Conservation (phyloP, 2,113 vertebrate genomes). For the Elephas maximus region DNA sequence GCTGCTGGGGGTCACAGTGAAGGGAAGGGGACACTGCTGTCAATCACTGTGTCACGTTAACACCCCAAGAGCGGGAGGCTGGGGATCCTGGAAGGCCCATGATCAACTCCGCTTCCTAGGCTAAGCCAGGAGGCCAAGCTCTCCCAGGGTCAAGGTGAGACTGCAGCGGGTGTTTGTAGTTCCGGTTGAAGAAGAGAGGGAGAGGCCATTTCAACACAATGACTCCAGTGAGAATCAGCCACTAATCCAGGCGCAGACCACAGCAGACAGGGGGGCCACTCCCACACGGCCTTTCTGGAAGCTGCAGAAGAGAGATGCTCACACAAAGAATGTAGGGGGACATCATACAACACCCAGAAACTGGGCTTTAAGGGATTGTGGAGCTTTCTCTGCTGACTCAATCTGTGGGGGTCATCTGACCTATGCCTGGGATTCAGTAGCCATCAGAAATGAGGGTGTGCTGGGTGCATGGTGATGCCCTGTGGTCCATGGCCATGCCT, state of each 20-base stretch:
- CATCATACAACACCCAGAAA: background rate
- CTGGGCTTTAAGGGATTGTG: background rate
- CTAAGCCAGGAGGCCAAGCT: background rate
- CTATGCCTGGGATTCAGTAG: background rate
- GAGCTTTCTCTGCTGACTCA: no score
- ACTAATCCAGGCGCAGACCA: background rate
- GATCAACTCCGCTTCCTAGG: no score
- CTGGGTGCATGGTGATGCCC: no score
- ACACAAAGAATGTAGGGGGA: background rate
- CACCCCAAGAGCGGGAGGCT: no score
- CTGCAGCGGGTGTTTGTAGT: background rate
- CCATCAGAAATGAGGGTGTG: background rate
- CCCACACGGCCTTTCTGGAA: background rate
- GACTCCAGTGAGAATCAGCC: background rate
- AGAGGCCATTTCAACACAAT: background rate
- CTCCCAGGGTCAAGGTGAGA: background rate
- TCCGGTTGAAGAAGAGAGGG: background rate
- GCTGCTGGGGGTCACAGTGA: no score
- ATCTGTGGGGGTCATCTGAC: rapidly evolving
- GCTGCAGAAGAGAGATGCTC: background rate
- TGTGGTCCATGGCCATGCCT: background rate
- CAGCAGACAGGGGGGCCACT: no score
- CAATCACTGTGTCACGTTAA: no score
- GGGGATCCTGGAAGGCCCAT: no score
- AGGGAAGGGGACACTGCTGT: no score